These are phyloP conservation scores for Alethe diademata DNA, from an alignment of 2,113 vertebrate genomes.

Conservation along the genomic window DNA sequence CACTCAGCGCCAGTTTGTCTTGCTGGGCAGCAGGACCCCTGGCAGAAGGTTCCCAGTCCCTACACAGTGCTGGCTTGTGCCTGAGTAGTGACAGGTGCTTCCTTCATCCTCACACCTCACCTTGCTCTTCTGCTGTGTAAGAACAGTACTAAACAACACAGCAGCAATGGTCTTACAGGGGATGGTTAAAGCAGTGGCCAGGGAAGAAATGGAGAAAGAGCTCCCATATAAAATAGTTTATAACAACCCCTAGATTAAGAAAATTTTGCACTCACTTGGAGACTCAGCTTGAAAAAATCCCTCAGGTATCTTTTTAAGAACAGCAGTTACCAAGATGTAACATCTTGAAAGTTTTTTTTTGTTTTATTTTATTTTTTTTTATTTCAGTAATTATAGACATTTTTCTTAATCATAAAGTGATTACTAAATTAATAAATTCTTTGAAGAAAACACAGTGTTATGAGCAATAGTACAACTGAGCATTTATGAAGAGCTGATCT, in stretches of 20 bases:
- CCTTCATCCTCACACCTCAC: background rate
- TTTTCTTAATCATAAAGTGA: background rate
- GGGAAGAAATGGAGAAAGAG: background rate
- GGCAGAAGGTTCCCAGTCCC: background rate
- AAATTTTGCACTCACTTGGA: background rate
- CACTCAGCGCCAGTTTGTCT: background rate
- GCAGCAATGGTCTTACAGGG: background rate
- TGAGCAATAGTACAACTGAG: background rate
- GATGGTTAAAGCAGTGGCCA: background rate
- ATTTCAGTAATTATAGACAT: background rate
- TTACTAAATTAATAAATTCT: background rate
- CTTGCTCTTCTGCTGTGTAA: accelerated
- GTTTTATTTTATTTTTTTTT: background rate
- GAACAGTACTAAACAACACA: background rate
- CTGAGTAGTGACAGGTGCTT: background rate
- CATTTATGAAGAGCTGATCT: background rate
- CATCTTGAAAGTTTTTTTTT: background rate
- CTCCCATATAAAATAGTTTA: background rate
- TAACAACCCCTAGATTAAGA: background rate
- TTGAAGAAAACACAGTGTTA: background rate
- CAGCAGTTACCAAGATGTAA: background rate
- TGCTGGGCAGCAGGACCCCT: background rate
- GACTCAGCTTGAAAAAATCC: background rate
- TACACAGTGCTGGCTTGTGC: background rate
- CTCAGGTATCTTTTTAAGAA: background rate